A percentile compares a stretch with the other conserved stretches of the same genome.
Conservation (phyloP, 1,140 invertebrate species). For the Acyrthosiphon pisum region DNA sequence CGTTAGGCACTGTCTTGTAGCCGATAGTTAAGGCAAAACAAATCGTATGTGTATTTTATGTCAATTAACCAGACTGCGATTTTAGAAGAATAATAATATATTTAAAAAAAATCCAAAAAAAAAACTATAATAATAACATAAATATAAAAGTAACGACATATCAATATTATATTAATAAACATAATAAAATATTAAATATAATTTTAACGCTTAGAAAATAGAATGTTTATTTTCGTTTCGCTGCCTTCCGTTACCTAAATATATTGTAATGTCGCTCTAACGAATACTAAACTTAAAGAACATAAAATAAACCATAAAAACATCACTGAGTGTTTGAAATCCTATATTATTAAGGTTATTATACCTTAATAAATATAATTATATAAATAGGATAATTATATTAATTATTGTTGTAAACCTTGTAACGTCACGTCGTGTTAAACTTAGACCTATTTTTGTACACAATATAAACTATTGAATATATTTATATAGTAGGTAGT, state of each 20-base stretch:
- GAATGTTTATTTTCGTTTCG: slow-evolving; percentile 33
- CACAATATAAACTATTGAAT: slow-evolving; percentile 26
- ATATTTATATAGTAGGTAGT: slow-evolving; percentile 16
- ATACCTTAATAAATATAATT: not conserved
- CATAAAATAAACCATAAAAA: not conserved
- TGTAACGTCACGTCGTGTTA: slow-evolving; percentile 34
- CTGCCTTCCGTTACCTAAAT: slow-evolving; percentile 7
- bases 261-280: slow-evolving; percentile 9
- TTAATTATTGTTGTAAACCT: slow-evolving; percentile 31
- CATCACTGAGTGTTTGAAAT: not conserved
- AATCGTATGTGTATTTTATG: slow-evolving; percentile 55
- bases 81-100: slow-evolving; percentile 43
- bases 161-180: not conserved
- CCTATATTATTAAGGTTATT: not conserved
- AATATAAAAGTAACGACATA: slow-evolving; percentile 13
- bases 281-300: not conserved
- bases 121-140: not conserved
- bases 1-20: slow-evolving; percentile 15
- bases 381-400: not conserved
- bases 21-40: slow-evolving; percentile 52
- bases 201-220: slow-evolving; percentile 8
- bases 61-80: slow-evolving; percentile 57
- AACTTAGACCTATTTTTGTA: slow-evolving; percentile 53
- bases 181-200: slow-evolving; percentile 16
- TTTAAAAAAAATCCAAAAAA: not conserved